Evolutionary conservation across 2,113 vertebrate species (phyloP).

Genomic region (Tympanuchus pallidicinctus): DNA sequence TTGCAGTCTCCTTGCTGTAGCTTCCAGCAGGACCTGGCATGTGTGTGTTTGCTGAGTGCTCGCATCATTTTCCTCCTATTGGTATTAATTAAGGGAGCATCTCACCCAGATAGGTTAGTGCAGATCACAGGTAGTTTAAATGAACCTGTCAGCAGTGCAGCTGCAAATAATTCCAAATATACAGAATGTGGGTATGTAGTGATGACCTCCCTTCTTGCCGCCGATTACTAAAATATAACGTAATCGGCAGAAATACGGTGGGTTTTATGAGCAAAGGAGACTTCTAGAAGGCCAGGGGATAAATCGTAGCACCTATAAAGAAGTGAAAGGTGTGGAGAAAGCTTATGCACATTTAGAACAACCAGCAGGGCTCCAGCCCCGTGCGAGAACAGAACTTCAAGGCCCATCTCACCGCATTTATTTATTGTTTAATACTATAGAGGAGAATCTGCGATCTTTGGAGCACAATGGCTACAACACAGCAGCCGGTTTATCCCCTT

Average conservation of each 20-base stretch:
- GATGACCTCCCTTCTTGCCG: conserved; percentile 62
- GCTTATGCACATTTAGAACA: background rate
- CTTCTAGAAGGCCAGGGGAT: conserved; percentile 39
- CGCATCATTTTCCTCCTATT: background rate
- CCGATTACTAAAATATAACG: conserved; percentile 57
- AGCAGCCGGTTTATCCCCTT: background rate
- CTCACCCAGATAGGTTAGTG: conserved; percentile 35
- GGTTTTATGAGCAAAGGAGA: conserved; percentile 40
- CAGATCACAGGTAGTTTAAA: conserved; percentile 49
- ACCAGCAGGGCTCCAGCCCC: background rate
- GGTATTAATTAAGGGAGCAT: conserved; percentile 55
- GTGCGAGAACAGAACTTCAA: background rate
- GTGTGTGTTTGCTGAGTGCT: conserved; percentile 39
- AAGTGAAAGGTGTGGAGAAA: background rate
- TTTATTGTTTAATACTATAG: background rate
- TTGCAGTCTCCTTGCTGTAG: background rate
- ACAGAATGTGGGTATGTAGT: conserved; percentile 58
- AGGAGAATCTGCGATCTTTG: background rate
- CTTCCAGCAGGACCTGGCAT: conserved; percentile 13
- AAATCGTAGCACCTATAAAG: conserved; percentile 1
- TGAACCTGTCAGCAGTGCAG: conserved; percentile 37
- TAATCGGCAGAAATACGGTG: conserved; percentile 29
- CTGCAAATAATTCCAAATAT: conserved; percentile 51
- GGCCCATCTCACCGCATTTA: background rate
- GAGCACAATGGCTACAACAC: background rate